Base-by-base conservation (phyloP, 2,888 invertebrate genomes). In the Subacronicta megacephala region DNA sequence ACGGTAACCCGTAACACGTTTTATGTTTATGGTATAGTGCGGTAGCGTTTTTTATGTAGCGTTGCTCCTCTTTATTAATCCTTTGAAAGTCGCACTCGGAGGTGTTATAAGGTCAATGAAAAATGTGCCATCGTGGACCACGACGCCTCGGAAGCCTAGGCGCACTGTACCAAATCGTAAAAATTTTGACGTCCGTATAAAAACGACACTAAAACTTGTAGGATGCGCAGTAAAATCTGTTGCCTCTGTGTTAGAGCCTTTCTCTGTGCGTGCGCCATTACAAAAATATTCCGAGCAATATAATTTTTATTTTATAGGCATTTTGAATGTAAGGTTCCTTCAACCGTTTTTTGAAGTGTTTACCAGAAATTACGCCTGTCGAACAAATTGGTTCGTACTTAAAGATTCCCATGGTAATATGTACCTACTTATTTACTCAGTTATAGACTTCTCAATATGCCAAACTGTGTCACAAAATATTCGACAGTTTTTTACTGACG, bases 21-120 rank as follows among this genome's bases (percentile, higher is more conserved):
- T 86, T 85, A 87, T 81, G 83, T 81, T 85, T 83, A 85, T 85
- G 82, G 82, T 79, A 80, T 81, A 79, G 80, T 78, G 71, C 70
- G 68, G 74, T 75, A 75, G 75, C 69, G 66, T 82, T 82, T 81
- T 84, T 83, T 82, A 84, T 78, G 74, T 80, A 78, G 77, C 79
- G 68, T 79, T 72, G 60, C 72, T 70, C 70, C 72, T 77, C 77
- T 79, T 81, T 83, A 82, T 85, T 81, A 78, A 77, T 70, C 78
- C 70, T 77, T 66, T 71, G 49, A 65, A 68, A 68, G 68, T 65
- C 62, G 46, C 62, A 69, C 67, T 75, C 53, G 62, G 70, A 68
- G 50, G 51, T 56, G 54, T 64, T 74, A 56, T 71, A 67, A 63
- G 77, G 76, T 75, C 75, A 78, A 50, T 67, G 58, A 72, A 74